phyloP scores from a whole-genome alignment of 2,797 vertebrate species.

The Rhabdomys pumilio region DNA sequence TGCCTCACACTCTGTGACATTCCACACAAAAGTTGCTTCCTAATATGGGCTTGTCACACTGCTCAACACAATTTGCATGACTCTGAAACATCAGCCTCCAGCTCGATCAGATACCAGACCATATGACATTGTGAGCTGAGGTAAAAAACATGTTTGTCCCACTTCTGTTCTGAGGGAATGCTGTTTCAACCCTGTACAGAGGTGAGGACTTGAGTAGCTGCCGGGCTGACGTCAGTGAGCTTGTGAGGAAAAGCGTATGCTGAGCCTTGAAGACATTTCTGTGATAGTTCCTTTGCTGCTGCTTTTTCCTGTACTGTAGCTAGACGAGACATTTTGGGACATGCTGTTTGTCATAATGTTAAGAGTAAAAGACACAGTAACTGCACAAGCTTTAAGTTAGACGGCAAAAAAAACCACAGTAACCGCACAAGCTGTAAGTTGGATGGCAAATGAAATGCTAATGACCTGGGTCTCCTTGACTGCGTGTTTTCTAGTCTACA shows the following conservation, averaged over 20 bases:
- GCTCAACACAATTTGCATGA: slow-evolving; percentile 40
- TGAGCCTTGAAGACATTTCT: neutral
- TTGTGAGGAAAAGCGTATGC: neutral
- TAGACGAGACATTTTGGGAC: slow-evolving; percentile 17
- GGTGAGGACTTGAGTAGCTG: neutral
- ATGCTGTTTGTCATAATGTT: slow-evolving; percentile 20
- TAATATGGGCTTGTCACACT: neutral
- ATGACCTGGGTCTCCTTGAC: neutral
- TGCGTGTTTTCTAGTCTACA: neutral
- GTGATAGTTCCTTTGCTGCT: neutral
- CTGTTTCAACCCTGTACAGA: slow-evolving; percentile 9
- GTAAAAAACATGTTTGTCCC: slow-evolving; percentile 22
- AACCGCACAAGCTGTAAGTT: slow-evolving; percentile 37
- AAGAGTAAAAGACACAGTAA: slow-evolving; percentile 15
- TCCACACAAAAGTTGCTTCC: neutral
- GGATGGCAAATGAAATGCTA: neutral
- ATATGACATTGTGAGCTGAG: slow-evolving; percentile 16
- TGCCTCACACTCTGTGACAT: neutral
- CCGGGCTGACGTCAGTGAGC: neutral
- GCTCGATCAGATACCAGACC: neutral
- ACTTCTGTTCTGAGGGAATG: neutral
- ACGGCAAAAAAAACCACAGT: neutral
- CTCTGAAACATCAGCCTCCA: slow-evolving; percentile 19
- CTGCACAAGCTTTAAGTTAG: slow-evolving; percentile 24
- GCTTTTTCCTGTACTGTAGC: neutral